These are phyloP conservation scores for Asteroscopus sphinx DNA, from an alignment of 2,888 invertebrate species.

Conservation along the genomic window DNA sequence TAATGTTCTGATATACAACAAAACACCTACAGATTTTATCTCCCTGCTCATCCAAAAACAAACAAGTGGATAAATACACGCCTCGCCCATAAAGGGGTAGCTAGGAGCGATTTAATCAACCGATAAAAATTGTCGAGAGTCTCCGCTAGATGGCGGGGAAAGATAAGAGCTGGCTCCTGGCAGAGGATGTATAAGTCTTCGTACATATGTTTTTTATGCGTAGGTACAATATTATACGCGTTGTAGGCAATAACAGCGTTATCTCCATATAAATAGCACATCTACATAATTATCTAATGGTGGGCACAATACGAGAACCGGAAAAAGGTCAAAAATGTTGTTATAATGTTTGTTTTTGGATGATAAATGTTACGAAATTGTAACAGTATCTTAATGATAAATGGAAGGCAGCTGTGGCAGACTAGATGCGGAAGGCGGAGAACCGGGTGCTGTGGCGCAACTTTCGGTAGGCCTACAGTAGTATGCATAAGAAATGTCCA, in stretches of 20 bases:
- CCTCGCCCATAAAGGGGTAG: conserved; percentile 81
- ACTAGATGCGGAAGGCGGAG: neutral
- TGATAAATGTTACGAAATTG: neutral
- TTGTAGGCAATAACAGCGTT: conserved; percentile 33
- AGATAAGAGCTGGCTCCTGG: conserved; percentile 69
- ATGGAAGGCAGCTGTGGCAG: neutral
- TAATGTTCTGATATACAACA: conserved; percentile 58
- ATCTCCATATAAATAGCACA: conserved; percentile 43
- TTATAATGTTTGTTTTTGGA: neutral
- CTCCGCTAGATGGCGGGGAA: conserved; percentile 76
- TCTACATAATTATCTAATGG: conserved; percentile 43
- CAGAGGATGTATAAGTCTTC: conserved; percentile 40
- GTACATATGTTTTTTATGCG: conserved; percentile 41
- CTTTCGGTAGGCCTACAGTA: neutral
- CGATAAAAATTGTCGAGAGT: conserved; percentile 82
- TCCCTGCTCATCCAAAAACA: conserved; percentile 70
- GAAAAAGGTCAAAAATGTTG: conserved; percentile 15
- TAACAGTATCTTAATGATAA: neutral
- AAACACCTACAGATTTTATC: conserved; percentile 73
- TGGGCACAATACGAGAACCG: conserved; percentile 4
- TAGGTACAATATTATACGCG: conserved; percentile 31
- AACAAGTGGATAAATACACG: conserved; percentile 75
- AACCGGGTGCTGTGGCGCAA: neutral
- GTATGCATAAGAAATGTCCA: neutral
- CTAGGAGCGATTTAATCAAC: conserved; percentile 83